Conservation (phyloP, 2,888 invertebrate genomes). For the Lithosia quadra region DNA sequence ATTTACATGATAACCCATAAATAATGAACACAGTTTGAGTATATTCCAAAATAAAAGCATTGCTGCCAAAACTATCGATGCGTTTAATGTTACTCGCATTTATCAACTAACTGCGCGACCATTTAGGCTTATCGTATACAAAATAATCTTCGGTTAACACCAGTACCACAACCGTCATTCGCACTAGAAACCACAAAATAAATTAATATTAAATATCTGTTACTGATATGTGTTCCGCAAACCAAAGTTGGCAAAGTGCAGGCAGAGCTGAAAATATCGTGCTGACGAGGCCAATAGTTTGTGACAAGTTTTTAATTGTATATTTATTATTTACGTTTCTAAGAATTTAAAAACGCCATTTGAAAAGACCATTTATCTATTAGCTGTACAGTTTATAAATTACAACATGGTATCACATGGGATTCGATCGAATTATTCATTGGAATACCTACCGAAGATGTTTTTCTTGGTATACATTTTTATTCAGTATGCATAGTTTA, state of each 20-base stretch:
- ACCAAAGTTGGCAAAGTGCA: not conserved
- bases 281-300: not conserved
- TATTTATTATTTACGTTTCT: not conserved
- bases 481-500: too few relatives aligned
- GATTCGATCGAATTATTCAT: too few relatives aligned
- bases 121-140: not conserved
- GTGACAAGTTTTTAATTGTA: too few relatives aligned
- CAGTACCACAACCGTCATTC: constrained; percentile 16
- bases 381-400: too few relatives aligned
- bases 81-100: not conserved
- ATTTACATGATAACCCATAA: not conserved
- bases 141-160: not conserved
- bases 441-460: too few relatives aligned
- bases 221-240: not conserved
- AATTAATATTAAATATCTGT: constrained; percentile 3
- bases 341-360: too few relatives aligned
- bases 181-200: constrained; percentile 21
- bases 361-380: too few relatives aligned
- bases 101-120: not conserved
- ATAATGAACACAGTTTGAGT: not conserved
- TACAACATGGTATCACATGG: too few relatives aligned
- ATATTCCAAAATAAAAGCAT: not conserved
- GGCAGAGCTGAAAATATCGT: not conserved
- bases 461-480: too few relatives aligned
- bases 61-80: not conserved